Base-by-base conservation (phyloP, 2,113 vertebrate genomes). In the Micromys minutus region DNA sequence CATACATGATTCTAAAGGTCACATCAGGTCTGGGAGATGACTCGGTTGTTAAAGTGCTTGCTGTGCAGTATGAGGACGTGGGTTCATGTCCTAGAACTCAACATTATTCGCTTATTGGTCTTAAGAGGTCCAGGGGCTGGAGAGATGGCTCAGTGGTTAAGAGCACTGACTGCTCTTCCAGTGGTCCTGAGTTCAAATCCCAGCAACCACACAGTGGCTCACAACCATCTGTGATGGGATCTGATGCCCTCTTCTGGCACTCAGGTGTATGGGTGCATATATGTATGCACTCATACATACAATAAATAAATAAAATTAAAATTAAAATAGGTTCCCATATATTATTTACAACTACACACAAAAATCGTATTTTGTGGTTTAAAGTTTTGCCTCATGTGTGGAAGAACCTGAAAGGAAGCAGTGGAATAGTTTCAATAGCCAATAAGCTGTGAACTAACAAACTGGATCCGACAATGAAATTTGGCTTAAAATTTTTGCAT, bases 301-400 rank as follows among this genome's bases (percentile, higher is more conserved):
- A n/a, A n/a, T n/a, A 69, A 69, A 69, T 16, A 67, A 67, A 36
- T 36, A 36, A 69, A 36, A 39, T 71, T n/a, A 21, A 71, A 39
- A 72, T 72, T 4, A 72, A 72, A 79, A 39, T 88, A 79, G 71
- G 22, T 11, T 79, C 24, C 76, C 50, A 59, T 90, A 34, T 39
- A 57, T 55, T 76, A 47, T 84, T 91, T 91, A 88, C 2, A 61
- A 61, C 94, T 71, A 52, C 39, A 34, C 76, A 19, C 52, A 91
- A 74, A 42, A 79, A 77, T 90, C 29, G 69, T 91, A 87, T 34
- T 87, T 91, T 63, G 29, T 63, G 84, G 65, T 81, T 87, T 47
- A 24, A 81, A 81, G 89, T 80, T 86, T 74, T 39, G 69, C 22
- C 9, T 77, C 24, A 50, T 47, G 31, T 77, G 22, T 79, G 89